Evolutionary conservation across 2,113 vertebrate species (phyloP), one percentile per base, ranked within the genome.

Genomic region (Phrynosoma platyrhinos): DNA sequence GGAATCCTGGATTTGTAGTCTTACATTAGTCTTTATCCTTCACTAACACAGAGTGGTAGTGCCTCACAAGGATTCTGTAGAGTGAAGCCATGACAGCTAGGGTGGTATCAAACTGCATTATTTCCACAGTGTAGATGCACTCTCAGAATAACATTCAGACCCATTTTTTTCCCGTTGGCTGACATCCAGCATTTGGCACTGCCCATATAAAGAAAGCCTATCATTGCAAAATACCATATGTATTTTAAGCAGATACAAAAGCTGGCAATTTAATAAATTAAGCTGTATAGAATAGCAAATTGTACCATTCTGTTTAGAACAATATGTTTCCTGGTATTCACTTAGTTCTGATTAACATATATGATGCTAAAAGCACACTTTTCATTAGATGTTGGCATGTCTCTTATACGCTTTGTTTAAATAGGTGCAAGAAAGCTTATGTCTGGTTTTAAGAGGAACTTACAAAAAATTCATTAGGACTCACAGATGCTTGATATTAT

Each of bases 331-430:
- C 40, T 6, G 16, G 20, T 72, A 80, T 36, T 58, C 30, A 25
- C 76, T 14, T 25, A 66, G 1, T 18, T 82, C 47, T 13, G 82
- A 62, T 79, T 79, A 86, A 53, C 79, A 14, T 53, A 27, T 8
- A 4, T 80, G 32, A 36, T 87, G 69, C 36, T 75, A 62, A 81
- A 62, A 14, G 53, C 69, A 74, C 74, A 58, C 25, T 87, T 87
- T 42, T 12, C 62, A 23, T 74, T 74, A 84, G 32, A 25, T 27
- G 36, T 64, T 62, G 72, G 64, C 42, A 47, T 40, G 55, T 20
- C 36, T 64, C 76, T 77, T 64, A 30, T 36, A 55, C 20, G 27
- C 69, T 36, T 55, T 72, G 21, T 84, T 32, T 32, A 72, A 55
- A 62, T 71, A 84, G 74, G 36, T 84, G 53, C 71, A 84, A 53